These are phyloP conservation scores for Lithodes maja DNA, from an alignment of 2,888 invertebrate species.

Conservation along the genomic window DNA sequence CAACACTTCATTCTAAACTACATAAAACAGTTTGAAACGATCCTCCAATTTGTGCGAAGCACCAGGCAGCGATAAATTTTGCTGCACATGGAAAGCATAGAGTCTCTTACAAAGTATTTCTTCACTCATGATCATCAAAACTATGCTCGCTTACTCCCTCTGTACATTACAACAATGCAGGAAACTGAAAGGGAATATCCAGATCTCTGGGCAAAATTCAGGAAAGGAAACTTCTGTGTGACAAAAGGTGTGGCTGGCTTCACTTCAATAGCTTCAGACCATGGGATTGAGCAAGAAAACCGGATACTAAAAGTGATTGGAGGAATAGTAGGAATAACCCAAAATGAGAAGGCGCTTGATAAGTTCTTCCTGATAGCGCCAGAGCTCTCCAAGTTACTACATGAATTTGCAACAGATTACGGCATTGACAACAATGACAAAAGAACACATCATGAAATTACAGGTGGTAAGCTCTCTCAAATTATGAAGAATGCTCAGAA, in stretches of 20 bases:
- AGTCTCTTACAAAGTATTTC: neutral
- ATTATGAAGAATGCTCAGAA: neutral
- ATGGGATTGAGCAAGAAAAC: conserved; percentile 32
- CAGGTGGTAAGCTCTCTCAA: conserved; percentile 27
- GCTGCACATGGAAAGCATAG: neutral
- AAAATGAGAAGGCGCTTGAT: conserved; percentile 27
- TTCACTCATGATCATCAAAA: neutral
- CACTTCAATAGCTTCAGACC: conserved; percentile 27
- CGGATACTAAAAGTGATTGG: conserved; percentile 19
- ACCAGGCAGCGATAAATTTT: neutral
- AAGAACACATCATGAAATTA: conserved; percentile 21
- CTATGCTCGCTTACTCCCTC: conserved; percentile 17
- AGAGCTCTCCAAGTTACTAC: conserved; percentile 3
- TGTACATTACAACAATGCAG: conserved; percentile 8
- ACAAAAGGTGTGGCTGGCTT: conserved; percentile 17
- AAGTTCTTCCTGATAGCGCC: conserved; percentile 14
- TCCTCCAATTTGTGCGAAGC: neutral
- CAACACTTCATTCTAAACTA: neutral
- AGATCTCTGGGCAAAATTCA: conserved; percentile 16
- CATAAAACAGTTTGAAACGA: neutral
- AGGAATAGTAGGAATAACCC: conserved; percentile 16
- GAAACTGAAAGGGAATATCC: conserved; percentile 12
- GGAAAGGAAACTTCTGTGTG: conserved; percentile 27
- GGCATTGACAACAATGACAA: neutral
- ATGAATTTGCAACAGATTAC: neutral